Conservation (phyloP, 2,113 vertebrate genomes). For the Cheilinus undulatus region DNA sequence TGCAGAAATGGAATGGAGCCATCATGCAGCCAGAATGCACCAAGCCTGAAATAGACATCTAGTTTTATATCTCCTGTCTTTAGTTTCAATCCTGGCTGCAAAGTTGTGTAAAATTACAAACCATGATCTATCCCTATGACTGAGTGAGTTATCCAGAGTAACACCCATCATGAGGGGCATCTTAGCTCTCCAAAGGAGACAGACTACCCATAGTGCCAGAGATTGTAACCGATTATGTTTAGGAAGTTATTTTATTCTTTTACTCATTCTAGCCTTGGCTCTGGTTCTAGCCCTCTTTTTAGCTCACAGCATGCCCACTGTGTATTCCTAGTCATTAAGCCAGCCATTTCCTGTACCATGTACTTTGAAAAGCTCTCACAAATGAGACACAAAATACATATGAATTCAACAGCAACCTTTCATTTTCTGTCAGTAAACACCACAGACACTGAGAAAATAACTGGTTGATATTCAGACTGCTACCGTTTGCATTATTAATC, state of each 20-base stretch:
- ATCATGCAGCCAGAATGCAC: too few species aligned
- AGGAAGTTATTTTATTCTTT: too few species aligned
- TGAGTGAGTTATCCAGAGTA: too few species aligned
- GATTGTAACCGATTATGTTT: background rate
- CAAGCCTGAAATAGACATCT: too few species aligned
- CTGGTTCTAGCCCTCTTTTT: constrained; percentile 24
- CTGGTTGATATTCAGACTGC: constrained; percentile 50
- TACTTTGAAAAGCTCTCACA: constrained; percentile 13
- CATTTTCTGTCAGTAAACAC: constrained; percentile 42
- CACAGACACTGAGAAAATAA: constrained; percentile 42
- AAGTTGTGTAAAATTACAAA: too few species aligned
- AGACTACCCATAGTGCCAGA: background rate
- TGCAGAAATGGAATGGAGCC: too few species aligned
- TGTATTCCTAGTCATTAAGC: constrained; percentile 41
- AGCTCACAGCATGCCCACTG: constrained; percentile 39
- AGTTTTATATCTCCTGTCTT: too few species aligned
- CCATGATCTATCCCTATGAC: too few species aligned
- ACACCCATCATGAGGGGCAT: too few species aligned
- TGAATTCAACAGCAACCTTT: constrained; percentile 36
- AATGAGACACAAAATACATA: constrained; percentile 34
- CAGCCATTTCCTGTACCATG: constrained; percentile 28
- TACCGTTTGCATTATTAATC: constrained; percentile 51
- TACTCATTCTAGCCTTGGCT: background rate
- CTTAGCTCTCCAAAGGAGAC: background rate
- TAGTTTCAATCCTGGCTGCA: too few species aligned